Evolutionary conservation across 1,140 invertebrate genomes (phyloP).

Genomic region (Plutomurus gul): DNA sequence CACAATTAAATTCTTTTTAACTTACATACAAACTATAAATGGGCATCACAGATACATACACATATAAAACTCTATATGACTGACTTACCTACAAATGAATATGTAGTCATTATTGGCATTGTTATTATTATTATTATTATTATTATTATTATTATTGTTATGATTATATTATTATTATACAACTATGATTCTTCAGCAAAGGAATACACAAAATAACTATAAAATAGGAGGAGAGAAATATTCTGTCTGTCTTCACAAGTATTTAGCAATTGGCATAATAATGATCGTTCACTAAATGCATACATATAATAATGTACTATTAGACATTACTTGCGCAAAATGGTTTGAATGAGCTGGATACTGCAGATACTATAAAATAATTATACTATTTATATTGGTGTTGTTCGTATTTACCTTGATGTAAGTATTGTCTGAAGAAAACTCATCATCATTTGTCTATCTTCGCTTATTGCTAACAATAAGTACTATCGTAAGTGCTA

Average conservation of each 20-base stretch:
- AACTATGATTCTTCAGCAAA: not conserved
- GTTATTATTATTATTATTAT: not conserved
- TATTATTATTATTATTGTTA: not conserved
- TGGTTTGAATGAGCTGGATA: too few relatives aligned
- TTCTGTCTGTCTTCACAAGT: conserved; percentile 14
- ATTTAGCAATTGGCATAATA: not conserved
- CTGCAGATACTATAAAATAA: too few relatives aligned
- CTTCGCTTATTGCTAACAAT: too few relatives aligned
- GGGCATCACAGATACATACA: not conserved
- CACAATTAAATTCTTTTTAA: too few relatives aligned
- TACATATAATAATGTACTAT: too few relatives aligned
- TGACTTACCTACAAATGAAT: not conserved
- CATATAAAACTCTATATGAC: conserved; percentile 18
- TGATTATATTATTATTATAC: not conserved
- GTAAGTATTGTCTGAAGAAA: too few relatives aligned
- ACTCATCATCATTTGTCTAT: too few relatives aligned
- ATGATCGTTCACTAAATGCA: not conserved
- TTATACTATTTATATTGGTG: too few relatives aligned
- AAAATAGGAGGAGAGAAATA: conserved; percentile 22
- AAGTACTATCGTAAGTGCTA: too few relatives aligned
- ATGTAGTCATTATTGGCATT: conserved; percentile 26
- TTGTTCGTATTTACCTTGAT: too few relatives aligned
- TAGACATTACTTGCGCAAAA: too few relatives aligned
- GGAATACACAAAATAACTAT: not conserved
- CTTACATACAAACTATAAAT: too few relatives aligned